These are phyloP conservation scores for Phyllotreta striolata DNA, from an alignment of 2,888 invertebrate genomes.

Conservation along the genomic window DNA sequence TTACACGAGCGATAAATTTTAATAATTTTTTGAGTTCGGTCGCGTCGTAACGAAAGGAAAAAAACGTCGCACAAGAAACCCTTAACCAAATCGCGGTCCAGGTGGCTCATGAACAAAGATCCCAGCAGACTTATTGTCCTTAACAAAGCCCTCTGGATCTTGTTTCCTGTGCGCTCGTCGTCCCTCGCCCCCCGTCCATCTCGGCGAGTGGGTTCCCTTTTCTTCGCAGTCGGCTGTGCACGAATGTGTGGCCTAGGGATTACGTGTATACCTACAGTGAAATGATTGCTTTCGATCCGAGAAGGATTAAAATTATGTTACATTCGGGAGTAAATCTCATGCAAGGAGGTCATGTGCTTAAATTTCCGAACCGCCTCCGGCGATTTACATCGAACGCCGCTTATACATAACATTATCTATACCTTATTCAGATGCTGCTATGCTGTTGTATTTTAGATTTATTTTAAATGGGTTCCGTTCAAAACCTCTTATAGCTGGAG, in stretches of 20 bases:
- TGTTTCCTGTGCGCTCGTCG: slow-evolving; percentile 44
- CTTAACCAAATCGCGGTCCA: slow-evolving; percentile 43
- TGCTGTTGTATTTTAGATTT: too few relatives aligned
- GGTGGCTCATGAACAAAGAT: slow-evolving; percentile 53
- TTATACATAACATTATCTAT: too few relatives aligned
- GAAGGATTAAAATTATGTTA: slow-evolving; percentile 20
- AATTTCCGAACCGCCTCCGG: background rate
- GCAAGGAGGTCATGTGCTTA: background rate
- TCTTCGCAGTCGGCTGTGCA: slow-evolving; percentile 22
- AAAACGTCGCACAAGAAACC: slow-evolving; percentile 26
- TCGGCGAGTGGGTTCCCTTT: slow-evolving; percentile 17
- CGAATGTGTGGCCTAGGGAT: slow-evolving; percentile 22
- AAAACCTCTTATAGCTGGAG: too few relatives aligned
- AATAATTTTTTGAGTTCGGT: too few relatives aligned
- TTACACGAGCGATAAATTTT: too few relatives aligned
- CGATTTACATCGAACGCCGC: too few relatives aligned
- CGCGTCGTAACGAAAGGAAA: background rate
- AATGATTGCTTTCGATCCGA: slow-evolving; percentile 18
- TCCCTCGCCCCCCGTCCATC: slow-evolving; percentile 16
- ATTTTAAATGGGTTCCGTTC: too few relatives aligned
- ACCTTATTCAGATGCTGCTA: too few relatives aligned
- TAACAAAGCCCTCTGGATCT: slow-evolving; percentile 45
- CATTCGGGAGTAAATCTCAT: slow-evolving; percentile 2
- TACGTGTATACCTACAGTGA: slow-evolving; percentile 14
- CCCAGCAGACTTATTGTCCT: slow-evolving; percentile 50